A percentile compares a stretch with the other conserved stretches of the same genome.
These are phyloP conservation scores for Sabatieria punctata DNA, from an alignment of 2,888 invertebrate genomes.

Conservation along the genomic window DNA sequence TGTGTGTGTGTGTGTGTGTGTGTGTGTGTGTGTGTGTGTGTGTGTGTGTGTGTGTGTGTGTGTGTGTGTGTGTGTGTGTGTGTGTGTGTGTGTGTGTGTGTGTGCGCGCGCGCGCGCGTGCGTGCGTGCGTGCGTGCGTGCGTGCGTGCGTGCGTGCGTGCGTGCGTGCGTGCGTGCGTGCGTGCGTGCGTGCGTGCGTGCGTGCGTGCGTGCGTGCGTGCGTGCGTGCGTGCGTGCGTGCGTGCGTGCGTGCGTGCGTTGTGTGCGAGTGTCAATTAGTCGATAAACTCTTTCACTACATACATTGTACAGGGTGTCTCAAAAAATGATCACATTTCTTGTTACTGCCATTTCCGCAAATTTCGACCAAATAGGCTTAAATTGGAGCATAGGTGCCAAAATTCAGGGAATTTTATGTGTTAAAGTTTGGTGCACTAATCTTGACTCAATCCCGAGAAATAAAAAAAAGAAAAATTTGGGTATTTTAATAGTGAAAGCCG, in stretches of 20 bases:
- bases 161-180: conserved; percentile 1
- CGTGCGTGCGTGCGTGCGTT: background rate
- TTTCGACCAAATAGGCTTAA: too few relatives aligned
- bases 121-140: background rate
- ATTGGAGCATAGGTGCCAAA: too few relatives aligned
- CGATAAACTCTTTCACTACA: too few relatives aligned
- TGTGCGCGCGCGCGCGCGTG: background rate
- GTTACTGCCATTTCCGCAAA: too few relatives aligned
- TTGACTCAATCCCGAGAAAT: too few relatives aligned
- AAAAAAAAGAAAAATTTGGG: too few relatives aligned
- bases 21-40: conserved; percentile 5
- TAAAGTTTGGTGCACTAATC: too few relatives aligned
- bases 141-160: conserved; percentile 4
- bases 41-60: conserved; percentile 5
- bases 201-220: background rate
- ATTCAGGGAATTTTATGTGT: too few relatives aligned
- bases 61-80: conserved; percentile 6
- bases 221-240: background rate
- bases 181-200: background rate
- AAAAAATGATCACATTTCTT: too few relatives aligned
- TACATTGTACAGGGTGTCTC: too few relatives aligned
- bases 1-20: conserved; percentile 6
- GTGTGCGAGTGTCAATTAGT: too few relatives aligned
- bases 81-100: conserved; percentile 2
- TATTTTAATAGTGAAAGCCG: too few relatives aligned